Percentiles rank a stretch among this genome's conserved stretches.
Conservation (phyloP, 2,888 invertebrate species). For the Diachrysia chrysitis region DNA sequence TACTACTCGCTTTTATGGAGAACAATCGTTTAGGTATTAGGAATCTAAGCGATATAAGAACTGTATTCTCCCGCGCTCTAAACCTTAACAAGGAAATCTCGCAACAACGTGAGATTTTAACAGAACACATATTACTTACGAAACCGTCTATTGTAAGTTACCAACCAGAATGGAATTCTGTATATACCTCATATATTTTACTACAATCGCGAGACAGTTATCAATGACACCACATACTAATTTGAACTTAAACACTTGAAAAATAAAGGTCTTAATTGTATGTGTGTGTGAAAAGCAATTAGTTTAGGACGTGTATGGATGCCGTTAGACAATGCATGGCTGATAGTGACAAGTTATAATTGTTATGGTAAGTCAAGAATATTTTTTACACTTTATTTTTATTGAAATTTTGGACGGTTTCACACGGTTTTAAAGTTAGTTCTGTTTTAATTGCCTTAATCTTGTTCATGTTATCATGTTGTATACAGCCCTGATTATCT, state of each 20-base stretch:
- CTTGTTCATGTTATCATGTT: background rate
- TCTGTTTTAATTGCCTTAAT: conserved; percentile 9
- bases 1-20: background rate
- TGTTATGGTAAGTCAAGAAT: conserved; percentile 30
- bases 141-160: conserved; percentile 43
- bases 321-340: conserved; percentile 54
- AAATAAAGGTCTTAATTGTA: conserved; percentile 26
- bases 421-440: conserved; percentile 23
- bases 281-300: conserved; percentile 41
- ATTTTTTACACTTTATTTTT: conserved; percentile 23
- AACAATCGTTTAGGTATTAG: background rate
- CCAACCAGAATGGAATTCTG: conserved; percentile 53
- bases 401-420: conserved; percentile 14
- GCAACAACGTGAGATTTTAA: conserved; percentile 50
- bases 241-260: conserved; percentile 13
- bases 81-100: conserved; percentile 26
- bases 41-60: background rate
- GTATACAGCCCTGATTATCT: background rate
- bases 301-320: conserved; percentile 51
- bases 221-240: conserved; percentile 23
- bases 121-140: conserved; percentile 38
- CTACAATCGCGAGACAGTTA: conserved; percentile 32
- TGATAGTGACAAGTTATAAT: conserved; percentile 53
- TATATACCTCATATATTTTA: conserved; percentile 59
- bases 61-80: conserved; percentile 8